Evolutionary conservation across 2,888 invertebrate species (phyloP).

Genomic region (Kuschelorhynchus macadamiae): DNA sequence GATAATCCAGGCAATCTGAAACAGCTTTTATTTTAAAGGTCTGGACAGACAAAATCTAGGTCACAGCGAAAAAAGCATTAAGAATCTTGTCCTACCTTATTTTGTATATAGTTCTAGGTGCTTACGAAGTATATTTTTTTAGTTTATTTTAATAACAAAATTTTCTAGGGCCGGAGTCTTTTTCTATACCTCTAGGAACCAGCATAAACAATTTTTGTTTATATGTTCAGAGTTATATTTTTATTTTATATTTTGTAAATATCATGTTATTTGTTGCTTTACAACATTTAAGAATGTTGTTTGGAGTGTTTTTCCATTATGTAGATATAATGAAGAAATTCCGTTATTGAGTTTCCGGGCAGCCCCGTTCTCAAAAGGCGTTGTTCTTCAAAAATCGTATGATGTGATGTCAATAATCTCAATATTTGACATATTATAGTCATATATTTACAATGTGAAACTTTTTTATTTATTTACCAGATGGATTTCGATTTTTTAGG

Average conservation of each 20-base stretch:
- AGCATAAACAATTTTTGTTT: constrained; percentile 17
- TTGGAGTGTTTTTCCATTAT: constrained; percentile 29
- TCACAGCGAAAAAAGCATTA: too few species aligned
- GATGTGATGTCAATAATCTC: constrained; percentile 70
- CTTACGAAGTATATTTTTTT: constrained; percentile 17
- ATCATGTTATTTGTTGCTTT: constrained; percentile 31
- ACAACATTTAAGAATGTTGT: constrained; percentile 26
- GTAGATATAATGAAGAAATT: constrained; percentile 29
- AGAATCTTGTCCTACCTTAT: too few species aligned
- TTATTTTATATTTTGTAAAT: constrained; percentile 30
- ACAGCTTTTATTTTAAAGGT: too few species aligned
- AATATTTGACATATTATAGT: constrained; percentile 59
- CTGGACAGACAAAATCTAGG: too few species aligned
- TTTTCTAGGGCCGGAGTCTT: constrained; percentile 18
- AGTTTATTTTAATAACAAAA: neutral
- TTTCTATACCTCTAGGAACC: constrained; percentile 14
- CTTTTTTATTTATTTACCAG: constrained; percentile 64
- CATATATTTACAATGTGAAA: constrained; percentile 57
- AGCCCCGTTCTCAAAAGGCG: constrained; percentile 54
- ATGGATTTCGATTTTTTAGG: constrained; percentile 76
- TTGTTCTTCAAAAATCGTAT: constrained; percentile 68
- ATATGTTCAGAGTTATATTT: constrained; percentile 35
- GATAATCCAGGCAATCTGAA: too few species aligned
- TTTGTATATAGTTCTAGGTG: constrained; percentile 15
- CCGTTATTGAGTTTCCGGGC: constrained; percentile 40